phyloP scores from a whole-genome alignment of 2,888 invertebrate species.

The Nezara viridula region DNA sequence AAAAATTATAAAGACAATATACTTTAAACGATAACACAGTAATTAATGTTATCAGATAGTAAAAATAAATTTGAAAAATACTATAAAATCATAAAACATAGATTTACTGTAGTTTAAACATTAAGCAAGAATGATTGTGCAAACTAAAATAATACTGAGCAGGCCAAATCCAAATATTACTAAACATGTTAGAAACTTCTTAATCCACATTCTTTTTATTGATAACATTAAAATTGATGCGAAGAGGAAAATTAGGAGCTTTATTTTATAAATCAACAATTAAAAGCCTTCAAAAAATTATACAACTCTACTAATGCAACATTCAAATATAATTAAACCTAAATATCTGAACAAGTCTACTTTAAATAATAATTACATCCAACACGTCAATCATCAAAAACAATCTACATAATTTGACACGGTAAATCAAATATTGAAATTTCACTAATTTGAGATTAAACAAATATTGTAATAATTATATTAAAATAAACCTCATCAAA shows the following conservation, averaged over 20 bases:
- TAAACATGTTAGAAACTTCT: neutral
- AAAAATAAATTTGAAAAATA: neutral
- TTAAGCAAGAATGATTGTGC: conserved; percentile 25
- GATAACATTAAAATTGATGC: neutral
- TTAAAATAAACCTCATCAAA: neutral
- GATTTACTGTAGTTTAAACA: neutral
- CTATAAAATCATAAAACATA: neutral
- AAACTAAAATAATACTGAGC: neutral
- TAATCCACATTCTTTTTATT: neutral
- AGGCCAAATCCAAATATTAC: neutral
- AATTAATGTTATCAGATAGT: neutral
- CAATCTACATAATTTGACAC: neutral
- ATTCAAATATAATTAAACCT: neutral
- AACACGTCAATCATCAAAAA: neutral
- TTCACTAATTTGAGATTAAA: neutral
- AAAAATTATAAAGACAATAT: too few relatives aligned
- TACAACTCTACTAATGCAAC: neutral
- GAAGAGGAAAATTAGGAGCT: neutral
- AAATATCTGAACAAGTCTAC: neutral
- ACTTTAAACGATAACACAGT: too few relatives aligned
- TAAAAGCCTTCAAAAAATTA: neutral
- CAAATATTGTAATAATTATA: neutral
- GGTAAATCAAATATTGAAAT: neutral
- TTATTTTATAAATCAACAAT: neutral
- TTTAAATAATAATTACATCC: neutral